A percentile compares a stretch with the other conserved stretches of the same genome.
Evolutionary conservation across 2,797 vertebrate genomes (phyloP).

Genomic region (Prionace glauca): DNA sequence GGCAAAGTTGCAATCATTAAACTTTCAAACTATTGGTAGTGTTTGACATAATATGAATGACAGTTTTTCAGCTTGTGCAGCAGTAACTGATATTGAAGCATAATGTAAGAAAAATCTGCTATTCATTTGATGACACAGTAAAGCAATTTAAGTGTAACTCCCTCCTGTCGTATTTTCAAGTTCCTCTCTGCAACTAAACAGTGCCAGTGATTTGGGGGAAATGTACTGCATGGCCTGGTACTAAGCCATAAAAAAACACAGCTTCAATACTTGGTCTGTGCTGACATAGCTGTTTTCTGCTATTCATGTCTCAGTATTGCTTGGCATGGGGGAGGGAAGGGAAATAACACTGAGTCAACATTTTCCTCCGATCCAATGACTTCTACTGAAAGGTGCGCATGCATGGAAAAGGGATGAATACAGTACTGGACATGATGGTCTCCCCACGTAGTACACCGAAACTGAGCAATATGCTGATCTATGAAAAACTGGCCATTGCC

Average conservation of each 20-base stretch:
- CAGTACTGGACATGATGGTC: not conserved
- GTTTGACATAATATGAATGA: not conserved
- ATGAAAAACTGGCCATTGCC: not conserved
- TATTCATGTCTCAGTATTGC: not conserved
- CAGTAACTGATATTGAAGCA: not conserved
- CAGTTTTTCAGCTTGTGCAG: not conserved
- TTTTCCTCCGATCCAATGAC: not conserved
- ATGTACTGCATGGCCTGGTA: not conserved
- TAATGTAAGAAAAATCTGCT: not conserved
- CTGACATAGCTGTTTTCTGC: not conserved
- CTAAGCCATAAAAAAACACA: not conserved
- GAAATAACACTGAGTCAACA: not conserved
- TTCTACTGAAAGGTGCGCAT: not conserved
- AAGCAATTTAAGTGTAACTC: not conserved
- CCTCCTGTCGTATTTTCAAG: not conserved
- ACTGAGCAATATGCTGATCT: not conserved
- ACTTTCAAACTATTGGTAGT: not conserved
- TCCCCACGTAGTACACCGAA: not conserved
- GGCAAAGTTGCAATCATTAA: not conserved
- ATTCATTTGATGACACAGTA: not conserved
- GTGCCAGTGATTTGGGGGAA: not conserved
- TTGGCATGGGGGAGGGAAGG: not conserved
- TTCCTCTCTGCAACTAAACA: not conserved
- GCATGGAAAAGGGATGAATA: not conserved
- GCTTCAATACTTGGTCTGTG: not conserved